phyloP scores from a whole-genome alignment of 2,797 vertebrate genomes.

The Helostoma temminkii region DNA sequence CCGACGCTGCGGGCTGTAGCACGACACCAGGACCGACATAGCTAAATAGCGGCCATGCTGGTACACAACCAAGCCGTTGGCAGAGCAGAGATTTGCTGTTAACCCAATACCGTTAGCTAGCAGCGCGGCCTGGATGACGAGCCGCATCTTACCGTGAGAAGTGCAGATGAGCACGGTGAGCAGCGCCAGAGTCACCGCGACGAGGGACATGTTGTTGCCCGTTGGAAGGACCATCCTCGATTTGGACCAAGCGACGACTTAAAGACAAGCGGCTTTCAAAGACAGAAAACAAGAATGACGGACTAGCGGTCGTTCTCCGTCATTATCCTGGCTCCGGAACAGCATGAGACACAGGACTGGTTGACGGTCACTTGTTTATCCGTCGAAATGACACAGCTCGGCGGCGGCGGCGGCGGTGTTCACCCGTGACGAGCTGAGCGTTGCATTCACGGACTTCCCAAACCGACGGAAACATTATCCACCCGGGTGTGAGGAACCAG shows the following conservation, averaged over 20 bases:
- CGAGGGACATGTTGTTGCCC: conserved; percentile 74
- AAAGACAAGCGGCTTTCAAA: conserved; percentile 6
- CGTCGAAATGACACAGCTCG: conserved; percentile 71
- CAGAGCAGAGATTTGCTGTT: background rate
- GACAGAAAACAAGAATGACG: background rate
- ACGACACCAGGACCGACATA: background rate
- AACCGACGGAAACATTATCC: no score
- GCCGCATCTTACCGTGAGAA: conserved; percentile 79
- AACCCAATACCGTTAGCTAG: background rate
- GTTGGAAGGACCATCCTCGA: conserved; percentile 46
- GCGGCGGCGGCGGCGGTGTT: no score
- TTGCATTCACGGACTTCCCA: background rate
- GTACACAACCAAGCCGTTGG: background rate
- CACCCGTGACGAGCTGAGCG: no score
- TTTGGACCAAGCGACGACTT: background rate
- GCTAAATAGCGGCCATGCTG: background rate
- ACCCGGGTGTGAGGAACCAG: no score
- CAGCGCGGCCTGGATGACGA: conserved; percentile 64
- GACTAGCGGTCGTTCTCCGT: conserved; percentile 42
- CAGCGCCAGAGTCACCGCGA: conserved; percentile 70
- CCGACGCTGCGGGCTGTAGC: background rate
- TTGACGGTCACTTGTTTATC: conserved; percentile 52
- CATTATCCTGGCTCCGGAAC: conserved; percentile 43
- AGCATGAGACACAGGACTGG: conserved; percentile 33
- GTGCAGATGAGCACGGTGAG: conserved; percentile 74